Evolutionary conservation across 2,113 vertebrate species (phyloP).

Genomic region (Psophia crepitans): DNA sequence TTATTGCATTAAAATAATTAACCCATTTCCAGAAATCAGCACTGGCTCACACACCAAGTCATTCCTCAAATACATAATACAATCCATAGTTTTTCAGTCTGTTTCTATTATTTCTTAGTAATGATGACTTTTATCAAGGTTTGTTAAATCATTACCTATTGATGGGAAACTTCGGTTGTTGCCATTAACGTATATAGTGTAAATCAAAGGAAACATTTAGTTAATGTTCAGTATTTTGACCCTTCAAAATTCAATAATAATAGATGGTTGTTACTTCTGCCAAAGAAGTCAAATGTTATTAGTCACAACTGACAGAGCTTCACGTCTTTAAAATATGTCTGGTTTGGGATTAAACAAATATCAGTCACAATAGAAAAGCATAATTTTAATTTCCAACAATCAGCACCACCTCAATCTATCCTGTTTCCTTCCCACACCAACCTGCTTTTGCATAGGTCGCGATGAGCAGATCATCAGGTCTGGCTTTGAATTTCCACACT

Average conservation of each 20-base stretch:
- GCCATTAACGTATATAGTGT: not conserved
- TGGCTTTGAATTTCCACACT: constrained; percentile 72
- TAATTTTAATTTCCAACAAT: not conserved
- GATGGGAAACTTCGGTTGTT: not conserved
- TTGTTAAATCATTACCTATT: not conserved
- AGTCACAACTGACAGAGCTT: not conserved
- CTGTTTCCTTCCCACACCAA: not conserved
- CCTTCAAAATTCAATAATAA: not conserved
- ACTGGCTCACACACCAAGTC: not conserved
- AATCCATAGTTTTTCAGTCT: not conserved
- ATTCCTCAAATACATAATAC: not conserved
- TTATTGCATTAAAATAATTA: not conserved
- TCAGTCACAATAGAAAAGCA: not conserved
- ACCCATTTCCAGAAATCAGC: not conserved
- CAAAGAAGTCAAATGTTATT: not conserved
- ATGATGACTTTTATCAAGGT: not conserved
- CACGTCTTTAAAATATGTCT: not conserved
- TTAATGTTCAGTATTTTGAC: not conserved
- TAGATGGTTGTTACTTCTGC: not conserved
- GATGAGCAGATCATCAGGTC: constrained; percentile 71
- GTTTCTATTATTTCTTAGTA: not conserved
- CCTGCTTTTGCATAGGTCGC: constrained; percentile 73
- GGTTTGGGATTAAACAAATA: not conserved
- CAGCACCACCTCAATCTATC: not conserved
- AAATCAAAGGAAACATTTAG: not conserved